Percentiles rank a stretch among this genome's conserved stretches.
Evolutionary conservation across 2,888 invertebrate genomes (phyloP).

Genomic region (Tetragonula carbonaria): DNA sequence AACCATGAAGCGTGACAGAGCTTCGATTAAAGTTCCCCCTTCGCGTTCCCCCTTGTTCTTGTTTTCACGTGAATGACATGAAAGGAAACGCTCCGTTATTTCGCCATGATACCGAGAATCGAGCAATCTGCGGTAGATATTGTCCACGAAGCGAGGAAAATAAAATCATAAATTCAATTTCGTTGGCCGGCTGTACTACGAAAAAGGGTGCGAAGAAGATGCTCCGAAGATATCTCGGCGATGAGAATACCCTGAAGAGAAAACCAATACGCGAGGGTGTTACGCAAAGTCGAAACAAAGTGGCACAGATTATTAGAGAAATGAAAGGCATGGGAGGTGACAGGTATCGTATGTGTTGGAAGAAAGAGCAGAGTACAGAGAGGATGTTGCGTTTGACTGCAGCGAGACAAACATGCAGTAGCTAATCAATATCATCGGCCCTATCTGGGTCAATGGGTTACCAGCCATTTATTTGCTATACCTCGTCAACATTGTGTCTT

Average conservation of each 20-base stretch:
- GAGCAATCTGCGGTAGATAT: constrained; percentile 70
- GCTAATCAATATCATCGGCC: constrained; percentile 65
- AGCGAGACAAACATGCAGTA: constrained; percentile 53
- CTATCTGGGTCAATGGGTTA: constrained; percentile 69
- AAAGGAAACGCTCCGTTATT: constrained; percentile 68
- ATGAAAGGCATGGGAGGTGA: constrained; percentile 7
- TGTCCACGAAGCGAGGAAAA: constrained; percentile 68
- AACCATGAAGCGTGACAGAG: constrained; percentile 43
- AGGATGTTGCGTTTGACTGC: constrained; percentile 45
- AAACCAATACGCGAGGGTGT: constrained; percentile 9
- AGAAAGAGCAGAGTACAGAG: constrained; percentile 8
- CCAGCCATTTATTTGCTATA: constrained; percentile 41
- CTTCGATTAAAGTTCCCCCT: constrained; percentile 8
- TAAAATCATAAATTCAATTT: constrained; percentile 73
- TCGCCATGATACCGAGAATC: constrained; percentile 61
- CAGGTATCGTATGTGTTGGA: constrained; percentile 15
- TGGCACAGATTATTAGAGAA: constrained; percentile 12
- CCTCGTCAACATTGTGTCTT: constrained; percentile 10
- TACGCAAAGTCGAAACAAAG: constrained; percentile 16
- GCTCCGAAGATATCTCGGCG: constrained; percentile 11
- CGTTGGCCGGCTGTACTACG: constrained; percentile 27
- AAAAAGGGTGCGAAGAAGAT: constrained; percentile 24
- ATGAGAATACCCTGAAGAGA: constrained; percentile 3
- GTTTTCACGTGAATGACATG: constrained; percentile 53
- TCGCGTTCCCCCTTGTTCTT: constrained; percentile 18